These are phyloP conservation scores for Hyposoter dolosus DNA, from an alignment of 2,888 invertebrate species.

Conservation along the genomic window DNA sequence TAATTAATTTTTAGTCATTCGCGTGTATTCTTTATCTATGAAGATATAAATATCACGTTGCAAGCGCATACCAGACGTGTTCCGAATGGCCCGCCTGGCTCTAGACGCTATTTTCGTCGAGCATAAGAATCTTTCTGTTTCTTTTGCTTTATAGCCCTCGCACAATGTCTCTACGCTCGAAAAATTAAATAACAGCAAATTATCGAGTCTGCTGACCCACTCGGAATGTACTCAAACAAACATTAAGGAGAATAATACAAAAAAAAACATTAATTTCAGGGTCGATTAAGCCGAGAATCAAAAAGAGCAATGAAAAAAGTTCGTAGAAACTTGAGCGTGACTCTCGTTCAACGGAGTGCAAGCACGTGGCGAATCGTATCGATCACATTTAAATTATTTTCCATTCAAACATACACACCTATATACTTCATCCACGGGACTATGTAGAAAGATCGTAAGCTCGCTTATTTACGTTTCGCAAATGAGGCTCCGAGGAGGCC, in stretches of 20 bases:
- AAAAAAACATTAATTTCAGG: conserved; percentile 33
- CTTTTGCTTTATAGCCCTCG: conserved; percentile 1
- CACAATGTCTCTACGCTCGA: conserved; percentile 9
- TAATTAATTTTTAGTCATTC: conserved; percentile 15
- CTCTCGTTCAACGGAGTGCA: conserved; percentile 40
- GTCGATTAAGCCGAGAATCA: neutral
- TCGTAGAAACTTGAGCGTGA: conserved; percentile 31
- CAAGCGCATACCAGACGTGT: conserved; percentile 79
- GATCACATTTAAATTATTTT: conserved; percentile 49
- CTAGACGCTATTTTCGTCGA: conserved; percentile 77
- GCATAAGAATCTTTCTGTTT: conserved; percentile 70
- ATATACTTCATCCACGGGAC: neutral
- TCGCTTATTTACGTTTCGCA: conserved; percentile 65
- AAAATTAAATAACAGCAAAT: neutral
- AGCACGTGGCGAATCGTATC: conserved; percentile 49
- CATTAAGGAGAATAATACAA: neutral
- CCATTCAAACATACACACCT: conserved; percentile 24
- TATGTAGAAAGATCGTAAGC: conserved; percentile 29
- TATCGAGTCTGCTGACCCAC: neutral
- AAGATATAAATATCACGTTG: conserved; percentile 79
- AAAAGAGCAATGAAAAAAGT: conserved; percentile 37
- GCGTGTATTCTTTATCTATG: conserved; percentile 64
- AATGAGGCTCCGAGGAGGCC: conserved; percentile 59
- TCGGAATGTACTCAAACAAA: neutral
- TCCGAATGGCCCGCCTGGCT: conserved; percentile 78